These are phyloP conservation scores for Avahi laniger DNA, from an alignment of 2,797 vertebrate species.

Conservation along the genomic window DNA sequence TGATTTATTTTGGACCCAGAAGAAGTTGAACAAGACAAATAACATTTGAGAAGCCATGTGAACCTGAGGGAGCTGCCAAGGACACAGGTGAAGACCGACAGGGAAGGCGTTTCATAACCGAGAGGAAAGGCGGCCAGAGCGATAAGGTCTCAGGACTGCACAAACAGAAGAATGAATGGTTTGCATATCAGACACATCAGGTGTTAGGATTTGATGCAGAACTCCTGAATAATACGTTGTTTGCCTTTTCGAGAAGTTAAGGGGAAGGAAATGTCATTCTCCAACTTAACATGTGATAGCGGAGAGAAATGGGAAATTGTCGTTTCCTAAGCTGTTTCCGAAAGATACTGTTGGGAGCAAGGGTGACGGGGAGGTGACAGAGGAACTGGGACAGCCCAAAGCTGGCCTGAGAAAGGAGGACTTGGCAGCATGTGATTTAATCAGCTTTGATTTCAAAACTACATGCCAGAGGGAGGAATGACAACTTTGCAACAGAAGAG, in stretches of 20 bases:
- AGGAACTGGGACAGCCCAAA: constrained; percentile 25
- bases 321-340: constrained; percentile 84
- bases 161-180: constrained; percentile 73
- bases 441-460: constrained; percentile 33
- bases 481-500: neutral
- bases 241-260: constrained; percentile 80
- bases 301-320: constrained; percentile 78
- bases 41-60: constrained; percentile 51
- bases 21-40: constrained; percentile 80
- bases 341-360: constrained; percentile 79
- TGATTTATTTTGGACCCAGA: constrained; percentile 81
- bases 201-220: constrained; percentile 77
- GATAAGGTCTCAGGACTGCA: constrained; percentile 77
- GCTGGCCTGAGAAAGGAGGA: fast-evolving
- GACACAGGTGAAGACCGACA: constrained; percentile 78
- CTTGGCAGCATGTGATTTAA: neutral
- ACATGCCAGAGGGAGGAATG: constrained; percentile 5
- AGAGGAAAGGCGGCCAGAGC: constrained; percentile 59
- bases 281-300: constrained; percentile 67
- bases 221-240: constrained; percentile 77
- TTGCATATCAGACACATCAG: constrained; percentile 79
- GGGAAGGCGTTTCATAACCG: constrained; percentile 69
- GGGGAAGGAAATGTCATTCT: constrained; percentile 86
- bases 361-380: constrained; percentile 46
- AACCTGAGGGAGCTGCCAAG: constrained; percentile 74